Conservation (phyloP, 2,888 invertebrate species). For the Diarsia rubi region DNA sequence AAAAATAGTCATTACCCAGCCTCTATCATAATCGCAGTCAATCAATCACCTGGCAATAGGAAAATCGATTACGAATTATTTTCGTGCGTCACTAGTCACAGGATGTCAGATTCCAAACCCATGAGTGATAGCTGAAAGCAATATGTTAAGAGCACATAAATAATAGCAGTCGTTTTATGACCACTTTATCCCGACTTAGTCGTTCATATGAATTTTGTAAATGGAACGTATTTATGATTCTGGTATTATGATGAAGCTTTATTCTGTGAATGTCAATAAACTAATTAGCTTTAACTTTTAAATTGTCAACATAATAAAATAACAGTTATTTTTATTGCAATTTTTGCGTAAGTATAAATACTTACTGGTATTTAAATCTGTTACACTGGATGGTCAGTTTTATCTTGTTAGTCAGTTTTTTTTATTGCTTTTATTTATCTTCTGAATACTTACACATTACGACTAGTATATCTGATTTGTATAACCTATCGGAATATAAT, state of each 20-base stretch:
- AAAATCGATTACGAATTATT: background rate
- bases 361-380: background rate
- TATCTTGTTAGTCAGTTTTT: too few species aligned
- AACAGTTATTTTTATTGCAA: background rate
- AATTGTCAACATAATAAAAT: background rate
- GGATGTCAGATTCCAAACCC: slow-evolving; percentile 29
- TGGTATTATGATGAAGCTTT: background rate
- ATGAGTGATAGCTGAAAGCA: slow-evolving; percentile 18
- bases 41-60: background rate
- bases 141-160: slow-evolving; percentile 18
- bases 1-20: background rate
- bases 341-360: background rate
- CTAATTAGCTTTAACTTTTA: background rate
- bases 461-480: background rate
- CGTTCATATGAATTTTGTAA: background rate
- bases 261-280: background rate
- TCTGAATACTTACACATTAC: background rate
- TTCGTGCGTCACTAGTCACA: slow-evolving; percentile 22
- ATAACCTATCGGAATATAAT: too few species aligned
- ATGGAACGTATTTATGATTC: background rate
- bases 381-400: background rate
- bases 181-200: slow-evolving; percentile 1
- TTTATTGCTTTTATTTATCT: too few species aligned
- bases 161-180: slow-evolving; percentile 5
- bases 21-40: background rate